phyloP scores from a whole-genome alignment of 2,113 vertebrate genomes.

The Rousettus leschenaultii region DNA sequence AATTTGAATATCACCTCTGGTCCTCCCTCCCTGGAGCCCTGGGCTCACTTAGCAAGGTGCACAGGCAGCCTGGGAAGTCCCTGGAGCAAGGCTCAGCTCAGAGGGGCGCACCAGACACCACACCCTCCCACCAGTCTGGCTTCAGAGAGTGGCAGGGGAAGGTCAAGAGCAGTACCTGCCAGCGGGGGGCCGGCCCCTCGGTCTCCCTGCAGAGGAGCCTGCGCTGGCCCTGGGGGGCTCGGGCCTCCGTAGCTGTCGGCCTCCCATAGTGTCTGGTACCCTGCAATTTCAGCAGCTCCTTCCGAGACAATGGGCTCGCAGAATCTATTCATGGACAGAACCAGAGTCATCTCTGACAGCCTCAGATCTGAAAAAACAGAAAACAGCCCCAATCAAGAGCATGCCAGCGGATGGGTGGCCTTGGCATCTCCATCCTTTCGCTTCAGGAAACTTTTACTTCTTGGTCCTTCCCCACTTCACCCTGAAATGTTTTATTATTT shows the following conservation, averaged over 20 bases:
- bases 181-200: constrained; percentile 77
- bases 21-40: neutral
- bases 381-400: constrained; percentile 8
- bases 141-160: neutral
- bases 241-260: constrained; percentile 84
- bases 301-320: constrained; percentile 88
- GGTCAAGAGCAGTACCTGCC: constrained; percentile 78
- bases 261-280: constrained; percentile 89
- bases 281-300: constrained; percentile 85
- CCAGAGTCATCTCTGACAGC: constrained; percentile 92
- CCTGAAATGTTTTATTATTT: constrained; percentile 36
- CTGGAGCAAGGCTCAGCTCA: neutral
- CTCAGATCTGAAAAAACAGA: constrained; percentile 78
- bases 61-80: neutral
- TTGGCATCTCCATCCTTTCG: neutral
- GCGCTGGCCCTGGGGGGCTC: constrained; percentile 75
- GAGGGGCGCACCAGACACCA: neutral
- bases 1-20: neutral
- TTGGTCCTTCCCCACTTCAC: neutral
- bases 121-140: neutral
- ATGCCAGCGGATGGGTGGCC: neutral
- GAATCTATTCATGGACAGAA: constrained; percentile 95
- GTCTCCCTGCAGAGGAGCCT: constrained; percentile 67
- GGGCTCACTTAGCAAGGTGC: neutral
- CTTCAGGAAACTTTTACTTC: constrained; percentile 53